Evolutionary conservation across 1,140 invertebrate genomes (phyloP).

Genomic region (Aphelinus certus): DNA sequence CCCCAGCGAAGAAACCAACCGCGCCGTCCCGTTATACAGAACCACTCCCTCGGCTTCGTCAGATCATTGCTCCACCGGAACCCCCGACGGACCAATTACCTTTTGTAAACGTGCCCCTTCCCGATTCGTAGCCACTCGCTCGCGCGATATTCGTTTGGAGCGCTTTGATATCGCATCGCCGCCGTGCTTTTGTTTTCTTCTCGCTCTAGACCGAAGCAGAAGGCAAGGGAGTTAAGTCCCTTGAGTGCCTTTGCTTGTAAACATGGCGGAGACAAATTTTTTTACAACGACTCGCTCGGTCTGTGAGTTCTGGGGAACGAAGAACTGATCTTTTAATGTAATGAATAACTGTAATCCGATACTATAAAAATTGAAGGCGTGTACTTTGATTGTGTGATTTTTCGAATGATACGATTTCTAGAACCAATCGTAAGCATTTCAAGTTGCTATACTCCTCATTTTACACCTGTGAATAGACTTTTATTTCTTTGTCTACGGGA

Average conservation of each 20-base stretch:
- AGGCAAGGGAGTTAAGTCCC: neutral
- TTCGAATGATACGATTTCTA: too few species aligned
- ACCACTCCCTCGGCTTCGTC: slow-evolving; percentile 2
- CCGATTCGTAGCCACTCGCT: too few species aligned
- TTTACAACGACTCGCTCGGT: neutral
- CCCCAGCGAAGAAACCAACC: too few species aligned
- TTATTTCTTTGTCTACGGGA: too few species aligned
- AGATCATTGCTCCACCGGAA: slow-evolving; percentile 37
- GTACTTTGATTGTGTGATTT: too few species aligned
- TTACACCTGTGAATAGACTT: too few species aligned
- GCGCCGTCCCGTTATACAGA: neutral
- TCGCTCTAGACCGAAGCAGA: neutral
- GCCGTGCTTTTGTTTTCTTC: neutral
- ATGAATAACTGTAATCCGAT: too few species aligned
- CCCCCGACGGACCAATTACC: neutral
- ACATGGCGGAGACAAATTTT: neutral
- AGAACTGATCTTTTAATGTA: too few species aligned
- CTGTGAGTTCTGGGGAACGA: too few species aligned
- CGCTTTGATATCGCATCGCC: neutral
- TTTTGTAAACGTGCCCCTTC: neutral
- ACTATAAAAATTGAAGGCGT: too few species aligned
- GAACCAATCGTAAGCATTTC: too few species aligned
- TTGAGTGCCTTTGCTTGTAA: slow-evolving; percentile 16
- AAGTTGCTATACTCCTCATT: too few species aligned
- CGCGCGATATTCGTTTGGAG: neutral